These are phyloP conservation scores for Daubentonia madagascariensis DNA, from an alignment of 2,113 vertebrate genomes.

Conservation along the genomic window DNA sequence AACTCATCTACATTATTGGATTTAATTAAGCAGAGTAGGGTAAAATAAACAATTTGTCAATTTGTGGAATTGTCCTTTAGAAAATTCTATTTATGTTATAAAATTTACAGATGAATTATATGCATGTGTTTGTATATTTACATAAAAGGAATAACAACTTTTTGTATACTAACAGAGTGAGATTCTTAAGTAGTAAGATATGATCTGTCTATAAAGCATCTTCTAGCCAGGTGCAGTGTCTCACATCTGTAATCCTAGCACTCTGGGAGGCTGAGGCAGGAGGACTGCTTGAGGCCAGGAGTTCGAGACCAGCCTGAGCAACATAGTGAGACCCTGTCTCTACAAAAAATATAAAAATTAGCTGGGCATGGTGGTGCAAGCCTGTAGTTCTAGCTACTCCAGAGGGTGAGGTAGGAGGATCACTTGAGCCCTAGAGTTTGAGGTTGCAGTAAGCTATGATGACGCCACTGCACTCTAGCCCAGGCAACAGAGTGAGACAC, in stretches of 20 bases:
- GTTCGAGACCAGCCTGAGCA: background rate
- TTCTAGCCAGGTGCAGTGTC: background rate
- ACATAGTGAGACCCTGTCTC: background rate
- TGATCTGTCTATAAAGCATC: background rate
- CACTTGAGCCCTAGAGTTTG: no score
- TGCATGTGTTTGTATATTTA: background rate
- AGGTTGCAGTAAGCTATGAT: no score
- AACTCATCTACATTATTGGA: background rate
- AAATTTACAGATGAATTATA: background rate
- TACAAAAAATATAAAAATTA: no score
- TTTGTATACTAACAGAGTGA: background rate
- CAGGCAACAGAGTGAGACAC: background rate
- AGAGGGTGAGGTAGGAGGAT: no score
- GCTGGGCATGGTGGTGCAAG: no score
- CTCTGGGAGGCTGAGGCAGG: background rate
- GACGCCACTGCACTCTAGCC: no score
- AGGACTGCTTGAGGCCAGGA: background rate
- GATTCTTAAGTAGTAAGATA: background rate
- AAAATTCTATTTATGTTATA: background rate
- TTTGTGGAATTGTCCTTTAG: background rate
- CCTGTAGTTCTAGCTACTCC: no score
- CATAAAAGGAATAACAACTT: background rate
- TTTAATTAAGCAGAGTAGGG: background rate
- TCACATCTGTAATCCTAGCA: background rate
- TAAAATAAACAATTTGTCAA: background rate